phyloP scores from a whole-genome alignment of 2,888 invertebrate species.

The Tetragonula carbonaria region DNA sequence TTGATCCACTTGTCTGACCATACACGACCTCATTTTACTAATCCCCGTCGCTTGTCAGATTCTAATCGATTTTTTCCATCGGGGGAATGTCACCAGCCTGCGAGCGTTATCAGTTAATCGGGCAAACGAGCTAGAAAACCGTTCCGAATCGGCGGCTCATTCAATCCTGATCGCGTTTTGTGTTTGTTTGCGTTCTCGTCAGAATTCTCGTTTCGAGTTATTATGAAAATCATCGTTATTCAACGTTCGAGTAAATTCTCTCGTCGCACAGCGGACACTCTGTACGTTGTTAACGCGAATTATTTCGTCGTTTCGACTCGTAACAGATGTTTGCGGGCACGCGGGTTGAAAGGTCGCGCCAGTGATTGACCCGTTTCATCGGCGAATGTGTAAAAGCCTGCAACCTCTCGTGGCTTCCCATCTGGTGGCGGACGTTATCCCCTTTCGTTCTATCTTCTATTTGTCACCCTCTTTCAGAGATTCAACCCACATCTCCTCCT shows the following conservation, averaged over 20 bases:
- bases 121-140: background rate
- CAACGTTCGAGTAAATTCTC: no score
- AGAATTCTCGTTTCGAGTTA: no score
- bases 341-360: background rate
- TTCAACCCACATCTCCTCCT: no score
- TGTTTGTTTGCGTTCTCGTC: no score
- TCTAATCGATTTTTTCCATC: background rate
- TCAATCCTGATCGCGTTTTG: background rate
- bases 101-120: background rate
- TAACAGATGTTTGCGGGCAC: constrained; percentile 17
- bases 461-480: background rate
- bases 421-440: constrained; percentile 14
- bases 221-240: background rate
- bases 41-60: background rate
- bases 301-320: constrained; percentile 2
- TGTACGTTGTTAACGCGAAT: background rate
- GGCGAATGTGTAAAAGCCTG: background rate
- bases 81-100: background rate
- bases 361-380: constrained; percentile 10
- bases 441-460: constrained; percentile 7
- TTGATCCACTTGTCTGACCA: background rate
- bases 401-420: background rate
- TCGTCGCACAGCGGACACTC: background rate
- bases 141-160: background rate
- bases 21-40: background rate